Conservation (phyloP, 2,113 vertebrate species). For the Hemicordylus capensis region DNA sequence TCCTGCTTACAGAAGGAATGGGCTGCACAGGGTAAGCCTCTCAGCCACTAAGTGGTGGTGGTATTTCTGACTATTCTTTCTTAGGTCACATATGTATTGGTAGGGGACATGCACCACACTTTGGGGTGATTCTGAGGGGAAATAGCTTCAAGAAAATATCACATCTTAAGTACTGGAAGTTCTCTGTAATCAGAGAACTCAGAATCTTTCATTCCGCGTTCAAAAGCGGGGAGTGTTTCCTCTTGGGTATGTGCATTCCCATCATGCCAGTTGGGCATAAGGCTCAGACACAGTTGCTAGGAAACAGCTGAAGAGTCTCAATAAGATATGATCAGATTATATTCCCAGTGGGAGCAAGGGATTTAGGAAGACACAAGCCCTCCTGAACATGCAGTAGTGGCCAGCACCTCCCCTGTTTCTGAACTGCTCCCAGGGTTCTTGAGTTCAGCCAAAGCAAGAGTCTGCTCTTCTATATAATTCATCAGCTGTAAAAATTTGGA, state of each 20-base stretch:
- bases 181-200: no score
- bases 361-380: background rate
- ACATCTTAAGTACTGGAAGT: background rate
- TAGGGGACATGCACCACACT: background rate
- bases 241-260: background rate
- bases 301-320: background rate
- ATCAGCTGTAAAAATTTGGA: background rate
- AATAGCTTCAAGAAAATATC: background rate
- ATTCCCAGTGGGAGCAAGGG: background rate
- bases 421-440: background rate
- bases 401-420: background rate
- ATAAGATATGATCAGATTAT: background rate
- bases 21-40: constrained; percentile 88
- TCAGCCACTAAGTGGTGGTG: background rate
- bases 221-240: background rate
- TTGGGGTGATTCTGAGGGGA: background rate
- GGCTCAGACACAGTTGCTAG: background rate
- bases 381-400: background rate
- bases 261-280: background rate
- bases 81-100: background rate
- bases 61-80: background rate
- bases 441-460: background rate
- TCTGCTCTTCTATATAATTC: background rate
- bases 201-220: background rate
- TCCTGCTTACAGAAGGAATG: constrained; percentile 93